A percentile compares a stretch with the other conserved stretches of the same genome.
phyloP scores from a whole-genome alignment of 2,113 vertebrate genomes.

The Ophiodon elongatus region DNA sequence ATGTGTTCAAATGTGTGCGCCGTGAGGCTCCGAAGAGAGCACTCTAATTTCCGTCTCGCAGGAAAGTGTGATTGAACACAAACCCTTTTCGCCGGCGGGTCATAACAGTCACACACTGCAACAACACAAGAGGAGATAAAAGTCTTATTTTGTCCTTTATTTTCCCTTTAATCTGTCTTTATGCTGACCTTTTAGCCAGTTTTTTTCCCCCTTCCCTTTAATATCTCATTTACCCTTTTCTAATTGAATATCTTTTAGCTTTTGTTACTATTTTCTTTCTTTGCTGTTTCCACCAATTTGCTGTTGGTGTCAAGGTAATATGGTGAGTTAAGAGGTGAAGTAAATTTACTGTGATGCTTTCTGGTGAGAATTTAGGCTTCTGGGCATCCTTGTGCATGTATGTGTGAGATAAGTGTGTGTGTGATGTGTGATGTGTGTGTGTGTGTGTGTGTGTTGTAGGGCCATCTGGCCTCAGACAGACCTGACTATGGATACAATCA shows the following conservation, averaged over 20 bases:
- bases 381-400: constrained; percentile 8
- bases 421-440: constrained; percentile 25
- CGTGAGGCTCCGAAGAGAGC: constrained; percentile 69
- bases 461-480: constrained; percentile 75
- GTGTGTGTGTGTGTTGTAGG: constrained; percentile 35
- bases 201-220: constrained; percentile 34
- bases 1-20: constrained; percentile 53
- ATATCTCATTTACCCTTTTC: constrained; percentile 45
- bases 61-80: constrained; percentile 82
- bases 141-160: constrained; percentile 68
- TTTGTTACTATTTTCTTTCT: constrained; percentile 20
- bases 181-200: constrained; percentile 28
- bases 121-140: constrained; percentile 70
- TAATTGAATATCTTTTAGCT: constrained; percentile 53
- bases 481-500: constrained; percentile 72
- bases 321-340: constrained; percentile 21
- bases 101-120: constrained; percentile 69
- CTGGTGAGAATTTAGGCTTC: constrained; percentile 37
- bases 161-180: constrained; percentile 47
- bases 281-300: constrained; percentile 42
- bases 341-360: constrained; percentile 40
- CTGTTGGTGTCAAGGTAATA: constrained; percentile 24
- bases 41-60: constrained; percentile 80
- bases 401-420: constrained; percentile 20
- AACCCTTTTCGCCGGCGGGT: constrained; percentile 74